Base-by-base conservation (phyloP, 2,888 invertebrate species). In the Lucinisca nassula region DNA sequence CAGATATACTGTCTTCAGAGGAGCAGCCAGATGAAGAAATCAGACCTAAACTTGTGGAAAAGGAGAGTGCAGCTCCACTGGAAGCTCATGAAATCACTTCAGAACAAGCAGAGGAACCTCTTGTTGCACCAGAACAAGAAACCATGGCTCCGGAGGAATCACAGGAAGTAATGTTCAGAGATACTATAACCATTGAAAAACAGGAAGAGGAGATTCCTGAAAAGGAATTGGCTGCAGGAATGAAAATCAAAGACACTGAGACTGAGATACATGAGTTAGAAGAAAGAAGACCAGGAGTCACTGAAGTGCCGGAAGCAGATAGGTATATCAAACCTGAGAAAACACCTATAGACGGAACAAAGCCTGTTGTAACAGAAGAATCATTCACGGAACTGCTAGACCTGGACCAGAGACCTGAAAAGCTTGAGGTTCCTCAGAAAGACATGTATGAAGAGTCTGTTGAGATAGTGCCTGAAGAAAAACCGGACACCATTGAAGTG, bases 1-100 rank as follows among this genome's bases (percentile, higher is more conserved):
- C 61, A 58, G 85, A 85, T 55, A 73, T 82, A 14, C 12, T 77
- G 30, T 85, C 88, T 8, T 87, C 84, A 35, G 83, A 82, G 40
- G 86, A 83, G n/a, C 85, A 82, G 70, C 61, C 70, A n/a, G 79
- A 84, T 27, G 86, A 82, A 21, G 83, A 87, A 40, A 70, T 58
- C 6, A 70, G 37, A 14, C 79, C 79, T n/a, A 72, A 89, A 61
- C 37, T 86, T 45, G 87, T 89, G 61, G 74, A 45, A 74, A 82
- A 88, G 67, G 84, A 85, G 37, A 85, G 82, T 74, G 85, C 85
- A 21, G 75, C 58, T 35, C 84, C 84, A 55, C 17, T 49, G 37
- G 89, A 87, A 49, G 21, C 21, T 0, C 12, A 27, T 40, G 45
- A 75, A 61, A 75, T 74, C 58, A 61, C 37, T 12, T 32, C 45